phyloP scores from a whole-genome alignment of 2,797 vertebrate genomes.

The Mormyrus proboscirostris region DNA sequence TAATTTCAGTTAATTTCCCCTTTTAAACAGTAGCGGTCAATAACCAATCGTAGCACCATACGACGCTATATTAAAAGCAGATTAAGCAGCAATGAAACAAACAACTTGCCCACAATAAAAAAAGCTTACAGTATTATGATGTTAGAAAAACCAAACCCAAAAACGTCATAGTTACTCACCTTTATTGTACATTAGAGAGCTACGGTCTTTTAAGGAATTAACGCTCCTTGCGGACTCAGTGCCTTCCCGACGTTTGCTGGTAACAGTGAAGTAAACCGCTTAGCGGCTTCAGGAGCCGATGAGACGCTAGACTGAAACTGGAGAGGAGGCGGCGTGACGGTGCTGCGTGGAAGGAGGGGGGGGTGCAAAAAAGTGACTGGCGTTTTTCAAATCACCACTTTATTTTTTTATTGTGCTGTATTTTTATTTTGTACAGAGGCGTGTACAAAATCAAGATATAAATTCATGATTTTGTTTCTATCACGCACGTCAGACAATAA shows the following conservation, averaged over 20 bases:
- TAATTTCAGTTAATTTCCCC: background rate
- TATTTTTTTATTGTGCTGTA: background rate
- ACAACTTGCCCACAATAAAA: background rate
- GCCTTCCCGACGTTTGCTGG: slow-evolving; percentile 17
- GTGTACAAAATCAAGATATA: background rate
- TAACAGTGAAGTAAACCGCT: slow-evolving; percentile 42
- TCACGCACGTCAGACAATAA: background rate
- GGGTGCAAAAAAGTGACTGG: background rate
- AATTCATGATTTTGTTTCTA: background rate
- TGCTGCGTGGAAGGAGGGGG: slow-evolving; percentile 24
- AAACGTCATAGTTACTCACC: slow-evolving; percentile 43
- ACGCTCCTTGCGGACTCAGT: slow-evolving; percentile 17
- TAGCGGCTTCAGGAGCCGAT: slow-evolving; percentile 34
- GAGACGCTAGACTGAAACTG: slow-evolving; percentile 22
- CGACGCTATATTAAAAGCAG: background rate
- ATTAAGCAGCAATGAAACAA: background rate
- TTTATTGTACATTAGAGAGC: background rate
- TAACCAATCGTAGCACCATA: background rate
- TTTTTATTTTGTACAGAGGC: background rate
- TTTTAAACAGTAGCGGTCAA: background rate
- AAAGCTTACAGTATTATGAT: background rate
- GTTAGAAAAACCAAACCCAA: background rate
- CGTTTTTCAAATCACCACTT: background rate
- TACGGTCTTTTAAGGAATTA: background rate
- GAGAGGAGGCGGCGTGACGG: slow-evolving; percentile 17